Base-by-base conservation (phyloP, 2,113 vertebrate genomes). In the Corvus cornix region DNA sequence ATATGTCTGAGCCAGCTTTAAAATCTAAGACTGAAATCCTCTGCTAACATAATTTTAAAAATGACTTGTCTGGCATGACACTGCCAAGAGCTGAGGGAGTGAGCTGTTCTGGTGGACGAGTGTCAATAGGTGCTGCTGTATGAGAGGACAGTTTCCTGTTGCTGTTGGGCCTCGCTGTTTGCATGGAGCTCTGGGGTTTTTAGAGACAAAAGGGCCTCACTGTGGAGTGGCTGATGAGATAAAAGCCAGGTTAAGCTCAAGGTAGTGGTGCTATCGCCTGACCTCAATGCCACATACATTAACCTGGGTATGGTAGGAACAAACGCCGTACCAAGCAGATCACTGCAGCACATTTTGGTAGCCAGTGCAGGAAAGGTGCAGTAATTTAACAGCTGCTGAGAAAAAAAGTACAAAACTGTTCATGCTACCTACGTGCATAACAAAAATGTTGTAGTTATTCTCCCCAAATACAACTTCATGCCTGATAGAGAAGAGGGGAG, bases 371-470 rank as follows among this genome's bases (percentile, higher is more conserved):
- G 63, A 59, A 24, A 63, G 27, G 26, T 12, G 48, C 59, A 43
- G 17, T 28, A 17, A 46, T 72, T 83, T 56, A 58, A 43, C 28
- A 79, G 49, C 43, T 87, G 10, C 63, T 46, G 53, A 79, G 39
- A 31, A 59, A 53, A 27, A 15, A 7, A 13, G 19, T 23, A 6
- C 22, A 2, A 0, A 46, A 53, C 35, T 73, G 33, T 26, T 53
- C 0, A 0, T 55, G 33, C 58, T 73, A 13, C 58, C 59, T 63
- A 44, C 7, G 8, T 14, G 33, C 18, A 0, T 41, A 51, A 55
- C 30, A 41, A 35, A 62, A 86, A 23, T 8, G 24, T 24, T 51
- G 59, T 26, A 22, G 31, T 48, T 58, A 15, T 5, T 88, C 22
- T 59, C 64, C 49, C 49, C 49, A 52, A 17, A 33, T 7, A 2